phyloP scores from a whole-genome alignment of 2,797 vertebrate genomes.

The Loriculus beryllinus region DNA sequence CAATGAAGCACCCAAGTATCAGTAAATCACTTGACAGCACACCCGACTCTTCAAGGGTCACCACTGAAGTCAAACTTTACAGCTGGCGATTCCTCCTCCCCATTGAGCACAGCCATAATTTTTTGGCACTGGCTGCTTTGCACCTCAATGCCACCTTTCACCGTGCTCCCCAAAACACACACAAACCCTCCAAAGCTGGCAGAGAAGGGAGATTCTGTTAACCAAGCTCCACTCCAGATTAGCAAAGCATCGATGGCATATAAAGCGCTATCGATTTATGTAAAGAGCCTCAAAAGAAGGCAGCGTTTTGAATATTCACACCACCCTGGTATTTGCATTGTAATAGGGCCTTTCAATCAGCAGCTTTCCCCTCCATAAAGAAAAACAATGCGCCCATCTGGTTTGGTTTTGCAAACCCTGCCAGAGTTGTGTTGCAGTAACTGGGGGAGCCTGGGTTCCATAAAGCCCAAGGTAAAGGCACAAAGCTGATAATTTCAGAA shows the following conservation, averaged over 20 bases:
- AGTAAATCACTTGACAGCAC: background rate
- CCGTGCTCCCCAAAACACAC: background rate
- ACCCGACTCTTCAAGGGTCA: background rate
- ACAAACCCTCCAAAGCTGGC: background rate
- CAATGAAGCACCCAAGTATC: background rate
- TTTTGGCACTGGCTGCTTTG: background rate
- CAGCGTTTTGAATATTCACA: background rate
- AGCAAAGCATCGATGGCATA: background rate
- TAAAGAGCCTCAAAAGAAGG: background rate
- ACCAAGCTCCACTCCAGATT: background rate
- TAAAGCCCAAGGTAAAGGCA: background rate
- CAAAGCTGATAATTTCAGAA: background rate
- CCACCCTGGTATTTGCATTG: background rate
- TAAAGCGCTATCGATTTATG: background rate
- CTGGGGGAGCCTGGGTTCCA: background rate
- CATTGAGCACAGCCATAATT: background rate
- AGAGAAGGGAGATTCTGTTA: background rate
- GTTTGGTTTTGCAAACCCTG: background rate
- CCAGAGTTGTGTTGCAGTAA: background rate
- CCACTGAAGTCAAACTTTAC: background rate
- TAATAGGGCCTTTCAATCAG: background rate
- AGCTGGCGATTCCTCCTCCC: background rate
- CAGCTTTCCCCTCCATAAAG: background rate
- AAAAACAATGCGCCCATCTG: conserved; percentile 41
- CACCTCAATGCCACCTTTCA: background rate